Evolutionary conservation across 1,140 invertebrate species (phyloP), one percentile per base, ranked within the genome.

Genomic region (Argopecten irradians): DNA sequence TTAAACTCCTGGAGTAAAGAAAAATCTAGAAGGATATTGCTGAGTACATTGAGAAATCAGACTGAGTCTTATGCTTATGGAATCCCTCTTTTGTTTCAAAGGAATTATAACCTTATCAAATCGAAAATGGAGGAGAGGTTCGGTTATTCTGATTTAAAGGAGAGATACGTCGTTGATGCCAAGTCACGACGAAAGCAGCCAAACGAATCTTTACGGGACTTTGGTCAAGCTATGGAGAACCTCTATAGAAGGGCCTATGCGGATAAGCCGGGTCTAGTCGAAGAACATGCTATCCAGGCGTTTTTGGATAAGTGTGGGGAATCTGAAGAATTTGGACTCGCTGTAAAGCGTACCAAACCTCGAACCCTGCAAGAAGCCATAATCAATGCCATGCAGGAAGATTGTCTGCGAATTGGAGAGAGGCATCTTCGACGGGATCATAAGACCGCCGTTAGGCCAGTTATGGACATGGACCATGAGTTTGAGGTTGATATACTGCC

Each of bases 301-400:
- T 89, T 89, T 82, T 55, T 89, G 7, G 83, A 87, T 22, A 90
- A 90, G 13, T 90, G 89, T 71, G 39, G 82, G 19, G 86, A 90
- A 22, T 55, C 86, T 7, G 71, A 86, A 11, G 89, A 90, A 14
- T 90, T 90, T 43, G 39, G 89, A 32, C 28, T 85, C 11, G 55
- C 89, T 13, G 85, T 90, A 0, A 90, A 90, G 33, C 55, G 89
- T 36, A 90, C 89, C 0, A 83, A 71, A 19, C 89, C 89, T 35
- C 88, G 83, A 32, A 84, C 55, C 0, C 13, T 90, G 16, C 84
- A 90, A 82, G 89, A 87, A 34, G 89, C 89, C n/a, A 84, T 90
- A 41, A 85, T 83, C 32, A 71, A 13, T 33, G 89, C 89, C 34
- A 90, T 90, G 85, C 89, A 90, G 28, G 89, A 90, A 39, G 87